phyloP scores from a whole-genome alignment of 2,888 invertebrate genomes.

The Phortica okadai region DNA sequence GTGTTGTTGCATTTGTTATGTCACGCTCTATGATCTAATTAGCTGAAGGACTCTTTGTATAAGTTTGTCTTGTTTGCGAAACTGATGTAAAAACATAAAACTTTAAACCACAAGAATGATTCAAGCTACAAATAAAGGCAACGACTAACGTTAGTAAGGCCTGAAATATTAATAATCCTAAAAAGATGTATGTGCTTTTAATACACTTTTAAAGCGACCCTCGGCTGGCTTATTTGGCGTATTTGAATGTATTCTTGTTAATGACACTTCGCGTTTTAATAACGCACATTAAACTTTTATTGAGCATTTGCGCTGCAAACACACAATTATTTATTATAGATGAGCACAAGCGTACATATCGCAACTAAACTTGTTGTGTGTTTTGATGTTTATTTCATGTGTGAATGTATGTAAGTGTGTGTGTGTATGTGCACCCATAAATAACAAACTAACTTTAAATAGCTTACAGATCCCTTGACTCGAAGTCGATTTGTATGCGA shows the following conservation, averaged over 20 bases:
- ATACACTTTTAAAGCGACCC: too few species aligned
- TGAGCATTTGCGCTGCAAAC: conserved; percentile 7
- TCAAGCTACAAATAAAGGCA: too few species aligned
- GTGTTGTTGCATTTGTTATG: too few species aligned
- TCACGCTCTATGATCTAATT: too few species aligned
- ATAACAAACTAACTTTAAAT: conserved; percentile 23
- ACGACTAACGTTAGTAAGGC: too few species aligned
- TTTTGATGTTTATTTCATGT: not conserved
- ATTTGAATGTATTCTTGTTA: not conserved
- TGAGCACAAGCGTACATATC: not conserved
- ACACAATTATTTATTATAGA: conserved; percentile 7
- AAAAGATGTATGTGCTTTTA: too few species aligned
- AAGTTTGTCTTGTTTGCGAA: too few species aligned
- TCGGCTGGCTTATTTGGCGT: not conserved
- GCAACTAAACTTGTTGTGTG: not conserved
- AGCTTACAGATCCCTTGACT: conserved; percentile 3
- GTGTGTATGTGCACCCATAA: not conserved
- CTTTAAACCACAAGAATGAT: too few species aligned
- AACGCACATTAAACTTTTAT: conserved; percentile 9
- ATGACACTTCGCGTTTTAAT: not conserved
- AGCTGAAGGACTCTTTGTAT: too few species aligned
- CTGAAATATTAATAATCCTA: too few species aligned
- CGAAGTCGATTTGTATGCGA: not conserved
- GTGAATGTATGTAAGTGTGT: not conserved
- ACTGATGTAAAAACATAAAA: too few species aligned